Evolutionary conservation across 2,888 invertebrate genomes (phyloP).

Genomic region (Platynereis dumerilii): DNA sequence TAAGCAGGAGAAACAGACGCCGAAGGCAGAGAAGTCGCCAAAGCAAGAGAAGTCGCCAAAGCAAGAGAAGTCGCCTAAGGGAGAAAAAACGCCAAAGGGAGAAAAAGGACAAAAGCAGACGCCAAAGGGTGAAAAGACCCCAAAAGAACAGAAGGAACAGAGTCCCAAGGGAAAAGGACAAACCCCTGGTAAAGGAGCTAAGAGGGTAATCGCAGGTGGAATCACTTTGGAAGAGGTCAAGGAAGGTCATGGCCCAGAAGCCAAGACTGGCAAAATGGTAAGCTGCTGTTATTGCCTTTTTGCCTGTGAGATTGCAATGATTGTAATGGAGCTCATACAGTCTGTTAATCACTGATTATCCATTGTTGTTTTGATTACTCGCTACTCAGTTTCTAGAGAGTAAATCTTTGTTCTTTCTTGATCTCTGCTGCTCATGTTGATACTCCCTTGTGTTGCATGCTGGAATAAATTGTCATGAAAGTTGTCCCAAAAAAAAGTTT

Average conservation of each 20-base stretch:
- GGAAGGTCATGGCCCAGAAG: conserved; percentile 79
- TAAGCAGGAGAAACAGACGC: no score
- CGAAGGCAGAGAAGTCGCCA: conserved; percentile 54
- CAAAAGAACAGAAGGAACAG: conserved; percentile 8
- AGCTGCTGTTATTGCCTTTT: background rate
- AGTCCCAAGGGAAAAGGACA: background rate
- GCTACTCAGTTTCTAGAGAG: no score
- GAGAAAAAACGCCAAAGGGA: conserved; percentile 33
- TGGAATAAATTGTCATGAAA: no score
- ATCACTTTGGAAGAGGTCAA: conserved; percentile 80
- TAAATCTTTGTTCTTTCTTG: no score
- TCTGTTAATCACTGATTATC: no score
- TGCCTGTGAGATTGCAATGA: no score
- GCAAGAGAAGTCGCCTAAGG: conserved; percentile 32
- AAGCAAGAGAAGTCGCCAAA: conserved; percentile 27
- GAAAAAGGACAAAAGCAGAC: conserved; percentile 17
- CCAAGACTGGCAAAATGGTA: conserved; percentile 77
- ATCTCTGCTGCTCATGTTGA: no score
- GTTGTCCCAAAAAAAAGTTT: no score
- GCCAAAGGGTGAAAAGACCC: conserved; percentile 27
- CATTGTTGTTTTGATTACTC: no score
- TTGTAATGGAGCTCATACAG: no score
- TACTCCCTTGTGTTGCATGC: no score
- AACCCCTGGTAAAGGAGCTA: conserved; percentile 51
- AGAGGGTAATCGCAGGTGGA: conserved; percentile 71